Percentiles rank a stretch among this genome's conserved stretches.
Evolutionary conservation across 2,113 vertebrate species (phyloP).

Genomic region (Microtus montanus): DNA sequence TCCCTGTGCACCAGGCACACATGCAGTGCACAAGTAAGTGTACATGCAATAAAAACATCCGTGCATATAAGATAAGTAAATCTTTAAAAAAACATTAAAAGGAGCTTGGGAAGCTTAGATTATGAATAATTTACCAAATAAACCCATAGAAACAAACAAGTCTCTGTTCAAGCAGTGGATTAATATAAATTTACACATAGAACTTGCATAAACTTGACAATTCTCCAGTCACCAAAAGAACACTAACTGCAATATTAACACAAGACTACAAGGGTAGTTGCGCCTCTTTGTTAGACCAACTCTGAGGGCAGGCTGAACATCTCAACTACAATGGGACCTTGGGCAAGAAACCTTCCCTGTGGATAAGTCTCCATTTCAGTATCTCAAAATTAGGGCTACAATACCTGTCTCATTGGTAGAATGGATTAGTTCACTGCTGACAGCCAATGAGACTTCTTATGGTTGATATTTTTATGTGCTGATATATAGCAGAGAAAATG

Average conservation of each 20-base stretch:
- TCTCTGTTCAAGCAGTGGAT: not conserved
- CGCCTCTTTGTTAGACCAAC: not conserved
- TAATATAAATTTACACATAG: not conserved
- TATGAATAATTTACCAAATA: not conserved
- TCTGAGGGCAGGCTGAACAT: not conserved
- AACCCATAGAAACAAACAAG: conserved; percentile 21
- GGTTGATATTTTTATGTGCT: not conserved
- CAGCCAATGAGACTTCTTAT: not conserved
- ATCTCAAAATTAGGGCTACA: not conserved
- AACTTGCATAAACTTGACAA: not conserved
- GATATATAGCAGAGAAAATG: conserved; percentile 4
- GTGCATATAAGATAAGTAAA: not conserved
- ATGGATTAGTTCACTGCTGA: not conserved
- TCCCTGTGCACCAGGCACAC: not conserved
- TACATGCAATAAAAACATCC: not conserved
- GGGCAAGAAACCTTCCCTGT: not conserved
- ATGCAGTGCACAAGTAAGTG: not conserved
- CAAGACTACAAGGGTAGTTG: not conserved
- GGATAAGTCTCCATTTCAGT: not conserved
- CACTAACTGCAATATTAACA: not conserved
- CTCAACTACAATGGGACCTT: not conserved
- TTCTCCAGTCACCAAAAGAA: not conserved
- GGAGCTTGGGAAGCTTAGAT: not conserved
- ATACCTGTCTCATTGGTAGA: not conserved
- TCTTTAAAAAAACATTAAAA: not conserved